phyloP scores from a whole-genome alignment of 2,113 vertebrate genomes.

The Copsychus sechellarum region DNA sequence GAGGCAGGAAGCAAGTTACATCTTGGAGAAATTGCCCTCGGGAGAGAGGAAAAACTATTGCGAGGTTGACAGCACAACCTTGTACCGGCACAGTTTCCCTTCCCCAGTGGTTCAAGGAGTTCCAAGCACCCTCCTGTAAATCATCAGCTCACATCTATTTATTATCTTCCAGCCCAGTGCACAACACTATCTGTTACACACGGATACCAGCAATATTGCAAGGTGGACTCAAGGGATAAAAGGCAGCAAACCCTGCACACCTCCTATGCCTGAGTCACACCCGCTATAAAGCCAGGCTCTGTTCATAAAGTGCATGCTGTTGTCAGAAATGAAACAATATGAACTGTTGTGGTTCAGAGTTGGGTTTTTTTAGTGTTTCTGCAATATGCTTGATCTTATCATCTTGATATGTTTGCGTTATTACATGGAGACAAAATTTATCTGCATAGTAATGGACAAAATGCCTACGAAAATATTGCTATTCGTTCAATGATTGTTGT shows the following conservation, averaged over 20 bases:
- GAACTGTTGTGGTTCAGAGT: slow-evolving; percentile 2
- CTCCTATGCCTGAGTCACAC: slow-evolving; percentile 60
- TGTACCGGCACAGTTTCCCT: slow-evolving; percentile 50
- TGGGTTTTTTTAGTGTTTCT: neutral
- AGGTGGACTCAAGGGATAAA: slow-evolving; percentile 67
- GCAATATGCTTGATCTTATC: neutral
- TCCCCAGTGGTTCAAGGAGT: slow-evolving; percentile 73
- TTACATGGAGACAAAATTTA: neutral
- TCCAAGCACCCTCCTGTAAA: slow-evolving; percentile 77
- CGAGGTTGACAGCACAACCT: slow-evolving; percentile 70
- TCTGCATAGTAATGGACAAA: slow-evolving; percentile 16
- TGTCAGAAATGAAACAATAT: slow-evolving; percentile 34
- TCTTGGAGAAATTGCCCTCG: slow-evolving; percentile 70
- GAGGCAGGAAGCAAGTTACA: slow-evolving; percentile 62
- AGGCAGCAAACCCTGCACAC: slow-evolving; percentile 59
- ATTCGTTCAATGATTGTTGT: neutral
- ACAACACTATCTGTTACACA: slow-evolving; percentile 80
- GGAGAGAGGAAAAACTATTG: slow-evolving; percentile 68
- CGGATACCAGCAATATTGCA: slow-evolving; percentile 76
- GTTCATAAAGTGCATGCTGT: neutral
- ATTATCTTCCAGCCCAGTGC: slow-evolving; percentile 79
- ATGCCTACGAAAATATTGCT: neutral
- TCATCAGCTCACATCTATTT: slow-evolving; percentile 78
- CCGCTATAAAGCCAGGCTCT: slow-evolving; percentile 41
- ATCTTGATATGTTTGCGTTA: neutral